Evolutionary conservation across 1,140 invertebrate species (phyloP).

Genomic region (Dufourea novaeangliae): DNA sequence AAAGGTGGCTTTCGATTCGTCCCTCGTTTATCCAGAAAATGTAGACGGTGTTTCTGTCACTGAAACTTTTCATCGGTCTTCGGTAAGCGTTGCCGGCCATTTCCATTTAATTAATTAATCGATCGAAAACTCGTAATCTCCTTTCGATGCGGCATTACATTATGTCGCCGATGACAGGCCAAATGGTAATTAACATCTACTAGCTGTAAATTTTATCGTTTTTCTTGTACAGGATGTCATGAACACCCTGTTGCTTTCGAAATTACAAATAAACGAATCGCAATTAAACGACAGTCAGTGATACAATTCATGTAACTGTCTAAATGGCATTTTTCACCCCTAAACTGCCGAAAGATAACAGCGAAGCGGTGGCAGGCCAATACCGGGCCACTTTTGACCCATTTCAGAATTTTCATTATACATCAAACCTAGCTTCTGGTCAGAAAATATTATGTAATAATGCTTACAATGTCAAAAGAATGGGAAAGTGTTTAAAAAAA

Average conservation of each 20-base stretch:
- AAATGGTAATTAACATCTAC: conserved; percentile 19
- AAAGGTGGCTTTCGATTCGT: not conserved
- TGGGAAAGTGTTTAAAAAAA: too few relatives aligned
- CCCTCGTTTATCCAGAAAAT: not conserved
- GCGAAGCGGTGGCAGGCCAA: too few relatives aligned
- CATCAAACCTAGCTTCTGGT: too few relatives aligned
- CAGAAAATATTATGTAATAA: too few relatives aligned
- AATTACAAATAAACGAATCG: not conserved
- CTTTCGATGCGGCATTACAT: conserved; percentile 41
- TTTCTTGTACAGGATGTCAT: not conserved
- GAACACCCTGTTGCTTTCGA: not conserved
- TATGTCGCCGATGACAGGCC: conserved; percentile 17
- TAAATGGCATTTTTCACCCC: too few relatives aligned
- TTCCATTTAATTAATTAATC: conserved; percentile 53
- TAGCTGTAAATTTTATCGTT: conserved; percentile 1
- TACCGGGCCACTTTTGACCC: too few relatives aligned
- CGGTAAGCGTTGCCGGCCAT: conserved; percentile 8
- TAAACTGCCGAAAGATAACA: too few relatives aligned
- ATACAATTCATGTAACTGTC: too few relatives aligned
- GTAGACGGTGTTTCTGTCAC: not conserved
- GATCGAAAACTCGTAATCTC: conserved; percentile 48
- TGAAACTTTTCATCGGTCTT: not conserved
- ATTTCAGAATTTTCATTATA: too few relatives aligned
- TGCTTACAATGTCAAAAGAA: too few relatives aligned
- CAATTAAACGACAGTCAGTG: not conserved